Conservation (phyloP, 1,140 invertebrate species). For the Ylistrum balloti region DNA sequence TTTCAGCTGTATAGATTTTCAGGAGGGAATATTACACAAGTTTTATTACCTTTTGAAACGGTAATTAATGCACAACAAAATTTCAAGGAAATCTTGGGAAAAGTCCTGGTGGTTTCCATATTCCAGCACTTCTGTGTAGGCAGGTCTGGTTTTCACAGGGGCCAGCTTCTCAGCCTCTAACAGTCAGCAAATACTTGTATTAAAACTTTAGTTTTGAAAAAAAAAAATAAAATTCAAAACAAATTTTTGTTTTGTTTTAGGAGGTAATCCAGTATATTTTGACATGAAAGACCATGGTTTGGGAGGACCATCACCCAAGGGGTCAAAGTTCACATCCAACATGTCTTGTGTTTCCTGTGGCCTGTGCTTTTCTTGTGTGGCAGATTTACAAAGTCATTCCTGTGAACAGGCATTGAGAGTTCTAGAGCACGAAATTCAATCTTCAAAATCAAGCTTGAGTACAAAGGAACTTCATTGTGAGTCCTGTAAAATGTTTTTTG, state of each 20-base stretch:
- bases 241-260: conserved; percentile 40
- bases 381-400: conserved; percentile 3
- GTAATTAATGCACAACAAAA: too few relatives aligned
- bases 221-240: not conserved
- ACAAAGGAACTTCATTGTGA: not conserved
- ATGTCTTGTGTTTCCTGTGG: not conserved
- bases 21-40: too few relatives aligned
- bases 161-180: too few relatives aligned
- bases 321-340: conserved; percentile 13
- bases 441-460: not conserved
- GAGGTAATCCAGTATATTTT: conserved; percentile 22
- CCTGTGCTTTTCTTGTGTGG: not conserved
- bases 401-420: not conserved
- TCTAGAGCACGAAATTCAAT: not conserved
- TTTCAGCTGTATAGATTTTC: too few relatives aligned
- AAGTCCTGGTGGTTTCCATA: too few relatives aligned
- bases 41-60: too few relatives aligned
- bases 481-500: not conserved
- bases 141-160: too few relatives aligned
- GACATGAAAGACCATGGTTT: not conserved
- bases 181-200: too few relatives aligned
- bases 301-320: not conserved
- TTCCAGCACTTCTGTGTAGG: too few relatives aligned
- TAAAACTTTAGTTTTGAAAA: too few relatives aligned
- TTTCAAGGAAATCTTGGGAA: too few relatives aligned